Evolutionary conservation across 2,113 vertebrate species (phyloP).

Genomic region (Trematocara zebra): DNA sequence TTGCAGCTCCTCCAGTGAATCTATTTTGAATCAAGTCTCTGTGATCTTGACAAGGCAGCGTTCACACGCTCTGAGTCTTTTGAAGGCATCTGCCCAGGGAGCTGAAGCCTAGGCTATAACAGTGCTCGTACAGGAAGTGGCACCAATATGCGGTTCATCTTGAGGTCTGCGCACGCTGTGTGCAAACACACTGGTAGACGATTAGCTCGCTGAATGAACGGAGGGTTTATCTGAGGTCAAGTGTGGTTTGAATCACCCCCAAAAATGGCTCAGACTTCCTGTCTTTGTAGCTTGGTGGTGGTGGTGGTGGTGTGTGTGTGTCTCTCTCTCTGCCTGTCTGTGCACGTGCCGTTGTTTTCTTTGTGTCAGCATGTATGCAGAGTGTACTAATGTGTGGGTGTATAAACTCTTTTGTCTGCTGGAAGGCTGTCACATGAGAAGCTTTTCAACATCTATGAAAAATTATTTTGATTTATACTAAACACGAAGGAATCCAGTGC

Average conservation of each 20-base stretch:
- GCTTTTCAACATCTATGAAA: background rate
- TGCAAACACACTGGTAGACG: background rate
- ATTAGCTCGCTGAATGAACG: constrained; percentile 10
- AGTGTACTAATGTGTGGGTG: constrained; percentile 1
- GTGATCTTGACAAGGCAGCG: constrained; percentile 28
- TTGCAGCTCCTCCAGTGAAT: constrained; percentile 17
- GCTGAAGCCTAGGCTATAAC: background rate
- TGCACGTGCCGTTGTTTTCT: constrained; percentile 43
- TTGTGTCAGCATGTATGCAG: constrained; percentile 43
- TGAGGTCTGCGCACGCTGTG: background rate
- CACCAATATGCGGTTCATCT: constrained; percentile 11
- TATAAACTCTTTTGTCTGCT: constrained; percentile 20
- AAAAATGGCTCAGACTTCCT: background rate
- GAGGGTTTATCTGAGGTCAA: constrained; percentile 43
- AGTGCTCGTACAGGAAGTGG: constrained; percentile 19
- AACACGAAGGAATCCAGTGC: background rate
- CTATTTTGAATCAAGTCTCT: constrained; percentile 31
- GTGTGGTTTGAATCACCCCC: background rate
- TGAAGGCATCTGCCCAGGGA: constrained; percentile 44
- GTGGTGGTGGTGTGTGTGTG: background rate
- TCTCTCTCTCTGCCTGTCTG: constrained; percentile 24
- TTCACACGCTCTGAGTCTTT: constrained; percentile 8
- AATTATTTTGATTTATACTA: background rate
- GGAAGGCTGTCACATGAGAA: constrained; percentile 6
- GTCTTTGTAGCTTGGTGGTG: constrained; percentile 11